A percentile compares a stretch with the other conserved stretches of the same genome.
Conservation (phyloP, 2,113 vertebrate species). For the Leptodactylus fuscus region DNA sequence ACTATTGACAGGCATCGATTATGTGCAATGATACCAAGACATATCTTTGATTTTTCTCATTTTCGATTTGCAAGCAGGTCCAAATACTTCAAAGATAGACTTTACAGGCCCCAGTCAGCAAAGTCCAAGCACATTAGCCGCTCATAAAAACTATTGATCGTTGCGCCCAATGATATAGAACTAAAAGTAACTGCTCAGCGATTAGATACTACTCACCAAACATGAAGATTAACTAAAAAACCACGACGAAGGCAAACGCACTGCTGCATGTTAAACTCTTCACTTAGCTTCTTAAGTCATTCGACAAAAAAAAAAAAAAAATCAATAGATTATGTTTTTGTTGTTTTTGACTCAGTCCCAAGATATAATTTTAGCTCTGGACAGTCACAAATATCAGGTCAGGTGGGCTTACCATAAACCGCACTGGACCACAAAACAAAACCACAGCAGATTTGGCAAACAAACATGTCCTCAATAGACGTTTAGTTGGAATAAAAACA, state of each 20-base stretch:
- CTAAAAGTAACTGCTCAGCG: conserved; percentile 11
- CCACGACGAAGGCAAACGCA: conserved; percentile 5
- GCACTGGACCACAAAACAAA: conserved; percentile 50
- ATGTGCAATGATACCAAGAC: conserved; percentile 66
- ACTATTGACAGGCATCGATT: conserved; percentile 71
- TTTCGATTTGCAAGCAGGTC: conserved; percentile 34
- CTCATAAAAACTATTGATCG: conserved; percentile 52
- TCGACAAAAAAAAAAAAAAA: not conserved
- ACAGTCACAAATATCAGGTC: conserved; percentile 52
- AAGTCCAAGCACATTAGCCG: conserved; percentile 50
- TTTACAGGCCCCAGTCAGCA: not conserved
- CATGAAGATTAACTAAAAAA: conserved; percentile 25
- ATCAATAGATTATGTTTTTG: conserved; percentile 45
- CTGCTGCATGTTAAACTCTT: conserved; percentile 2
- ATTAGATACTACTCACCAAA: conserved; percentile 46
- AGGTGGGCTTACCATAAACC: conserved; percentile 51
- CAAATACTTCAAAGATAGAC: conserved; percentile 23
- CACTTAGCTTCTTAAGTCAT: conserved; percentile 40
- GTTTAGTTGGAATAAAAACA: conserved; percentile 20
- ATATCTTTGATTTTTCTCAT: conserved; percentile 55
- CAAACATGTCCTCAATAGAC: conserved; percentile 6
- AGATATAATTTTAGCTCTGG: conserved; percentile 56
- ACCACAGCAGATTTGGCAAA: conserved; percentile 41
- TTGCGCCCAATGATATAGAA: not conserved
- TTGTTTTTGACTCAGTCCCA: conserved; percentile 11